Evolutionary conservation across 2,113 vertebrate species (phyloP), one percentile per base, ranked within the genome.

Genomic region (Stegostoma tigrinum): DNA sequence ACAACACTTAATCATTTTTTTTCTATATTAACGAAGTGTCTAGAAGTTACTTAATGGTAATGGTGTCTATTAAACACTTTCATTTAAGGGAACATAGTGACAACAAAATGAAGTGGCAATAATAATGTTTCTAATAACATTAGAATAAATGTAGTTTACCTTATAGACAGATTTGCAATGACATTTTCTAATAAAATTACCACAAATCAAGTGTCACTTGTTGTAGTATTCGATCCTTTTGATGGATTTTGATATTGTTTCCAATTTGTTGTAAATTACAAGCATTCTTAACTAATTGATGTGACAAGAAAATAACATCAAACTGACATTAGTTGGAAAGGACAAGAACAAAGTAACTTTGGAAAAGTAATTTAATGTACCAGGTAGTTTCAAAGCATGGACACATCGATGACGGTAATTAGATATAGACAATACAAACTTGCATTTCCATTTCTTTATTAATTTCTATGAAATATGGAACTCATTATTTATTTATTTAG

Each of bases 121-220:
- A 68, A 67, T 17, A 70, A n/a, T 67, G 91, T 42, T 94, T 21
- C n/a, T n/a, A n/a, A n/a, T n/a, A n/a, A 68, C 42, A 83, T 83
- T 52, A 55, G 27, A 90, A 12, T 90, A 48, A 90, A 45, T 89
- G 2, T 61, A 12, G 27, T 5, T 38, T 67, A 94, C 34, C 91
- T 68, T 6, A 67, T 66, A 94, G 66, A 42, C n/a, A 94, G 0
- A 68, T 68, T 42, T 45, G 5, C 21, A 38, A 68, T 94, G 64
- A n/a, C 8, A n/a, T 68, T 94, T 67, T 68, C 34, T 42, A 67
- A 67, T 42, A 68, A 70, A 68, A 45, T 68, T 38, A 67, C 66
- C n/a, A 68, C 38, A 45, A 94, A 23, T 94, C 67, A 94, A 94
- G 15, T 94, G 38, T 68, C 91, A 70, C 91, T 94, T 94, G 67